Percentiles rank a stretch among this genome's conserved stretches.
phyloP scores from a whole-genome alignment of 2,888 invertebrate genomes.

The Melitaea athalia region DNA sequence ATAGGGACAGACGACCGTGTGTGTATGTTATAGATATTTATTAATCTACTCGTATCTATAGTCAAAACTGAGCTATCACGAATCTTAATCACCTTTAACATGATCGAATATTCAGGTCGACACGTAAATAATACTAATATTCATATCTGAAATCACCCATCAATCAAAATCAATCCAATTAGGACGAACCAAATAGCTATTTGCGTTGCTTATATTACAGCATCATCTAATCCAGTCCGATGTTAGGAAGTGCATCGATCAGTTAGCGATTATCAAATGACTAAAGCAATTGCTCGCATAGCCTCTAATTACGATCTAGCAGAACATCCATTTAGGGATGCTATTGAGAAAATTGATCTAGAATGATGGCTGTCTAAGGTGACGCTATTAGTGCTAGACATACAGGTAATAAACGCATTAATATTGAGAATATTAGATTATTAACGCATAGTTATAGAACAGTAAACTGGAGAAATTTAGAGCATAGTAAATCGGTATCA shows the following conservation, averaged over 20 bases:
- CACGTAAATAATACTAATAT: not conserved
- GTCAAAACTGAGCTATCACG: not conserved
- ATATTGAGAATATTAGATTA: too few relatives aligned
- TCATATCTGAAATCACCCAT: not conserved
- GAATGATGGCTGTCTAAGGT: not conserved
- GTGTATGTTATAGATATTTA: too few relatives aligned
- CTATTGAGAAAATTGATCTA: conserved; percentile 4
- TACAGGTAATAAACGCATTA: not conserved
- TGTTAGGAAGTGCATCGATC: conserved; percentile 19
- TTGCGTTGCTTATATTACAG: not conserved
- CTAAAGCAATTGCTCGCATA: conserved; percentile 33
- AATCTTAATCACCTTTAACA: not conserved
- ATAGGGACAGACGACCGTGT: too few relatives aligned
- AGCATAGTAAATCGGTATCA: too few relatives aligned
- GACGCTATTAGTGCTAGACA: not conserved
- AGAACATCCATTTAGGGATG: conserved; percentile 19
- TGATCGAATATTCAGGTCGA: not conserved
- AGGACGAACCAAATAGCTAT: conserved; percentile 5
- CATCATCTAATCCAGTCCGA: not conserved
- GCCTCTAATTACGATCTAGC: conserved; percentile 34
- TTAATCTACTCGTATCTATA: too few relatives aligned
- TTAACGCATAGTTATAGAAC: too few relatives aligned
- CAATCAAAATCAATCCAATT: conserved; percentile 9
- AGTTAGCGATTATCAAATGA: conserved; percentile 30
- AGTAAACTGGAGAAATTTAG: too few relatives aligned